Base-by-base conservation (phyloP, 1,140 invertebrate genomes). In the Cephus cinctus region DNA sequence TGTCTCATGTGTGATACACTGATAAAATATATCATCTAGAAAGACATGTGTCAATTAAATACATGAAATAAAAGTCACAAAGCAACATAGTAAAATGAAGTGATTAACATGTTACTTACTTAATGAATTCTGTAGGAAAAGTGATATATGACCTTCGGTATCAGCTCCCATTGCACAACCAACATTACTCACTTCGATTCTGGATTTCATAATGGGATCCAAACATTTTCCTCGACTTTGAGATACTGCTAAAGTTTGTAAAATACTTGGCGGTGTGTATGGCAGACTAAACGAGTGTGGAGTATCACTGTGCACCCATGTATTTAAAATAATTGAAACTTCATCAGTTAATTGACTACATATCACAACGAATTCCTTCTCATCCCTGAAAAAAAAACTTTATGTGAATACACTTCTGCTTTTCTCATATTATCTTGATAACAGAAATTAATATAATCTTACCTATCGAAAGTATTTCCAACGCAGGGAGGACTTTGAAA, bases 1-100 rank as follows among this genome's bases (percentile, higher is more conserved):
- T 14, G 46, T 47, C 21, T 66, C 51, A 27, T 76, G 54, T 25
- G 65, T 67, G 36, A 75, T 56, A 20, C 67, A 63, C 35, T 74
- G 71, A 63, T 76, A 75, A 61, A 68, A 76, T 47, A 76, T 54
- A 42, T 76, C 74, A 21, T 67, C 71, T 71, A 22, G 12, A 49
- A 59, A 47, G 2, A 43, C 35, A 19, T 11, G 14, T 12, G 20
- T 20, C 2, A 19, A 14, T 43, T 35, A 18, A 38, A 23, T 19
- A 25, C 12, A 38, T 5, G 25, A 46, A 43, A 32, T 42, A 32
- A 35, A 30, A 27, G 20, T 30, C n/a, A n/a, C n/a, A n/a, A n/a
- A n/a, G n/a, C n/a, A 43, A 8, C 34, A 38, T 42, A 35, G 2
- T 34, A 20, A 20, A 43, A 50, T 40, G 16, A 31, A 22, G 11